Evolutionary conservation across 2,888 invertebrate species (phyloP), one percentile per base, ranked within the genome.

Genomic region (Tenthredo livida): DNA sequence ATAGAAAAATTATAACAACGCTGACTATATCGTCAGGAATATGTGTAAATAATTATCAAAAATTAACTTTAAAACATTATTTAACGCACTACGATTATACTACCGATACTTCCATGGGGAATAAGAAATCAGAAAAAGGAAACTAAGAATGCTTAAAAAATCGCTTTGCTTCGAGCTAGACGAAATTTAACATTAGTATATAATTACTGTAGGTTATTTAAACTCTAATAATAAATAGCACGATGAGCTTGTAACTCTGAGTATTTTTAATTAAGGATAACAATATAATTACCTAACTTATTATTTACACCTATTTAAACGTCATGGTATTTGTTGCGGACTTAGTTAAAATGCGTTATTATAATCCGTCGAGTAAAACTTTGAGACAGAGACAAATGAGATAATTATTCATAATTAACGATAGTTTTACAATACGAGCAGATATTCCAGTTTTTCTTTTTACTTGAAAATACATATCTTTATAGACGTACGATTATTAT

Each of bases 281-380:
- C 9, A 25, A 9, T 15, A 40, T 15, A 40, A 25, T 54, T 12
- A 21, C 37, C 10, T 50, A 77, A 40, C 21, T 40, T 54, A 29
- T 50, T 77, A 77, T 50, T 21, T 77, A 50, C 21, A 80, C 50
- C n/a, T 61, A 80, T n/a, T n/a, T 29, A 29, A 58, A 61, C 5
- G 61, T 80, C 80, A 80, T 80, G 80, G 80, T 80, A 40, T 61
- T 61, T 37, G 61, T 61, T 80, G 58, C 80, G 58, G 37, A 61
- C 61, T 80, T 61, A 58, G 10, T 21, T 77, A 54, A 80, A 80
- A 80, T 61, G 78, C 58, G 15, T 80, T 40, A 2, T 2, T 33
- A 47, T 47, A n/a, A 33, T 80, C 78, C 61, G 78, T 80, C 78
- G 15, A 80, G 17, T 80, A 17, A 40, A 80, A 21, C 58, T 37